Conservation (phyloP, 2,113 vertebrate species). For the Pagrus major region DNA sequence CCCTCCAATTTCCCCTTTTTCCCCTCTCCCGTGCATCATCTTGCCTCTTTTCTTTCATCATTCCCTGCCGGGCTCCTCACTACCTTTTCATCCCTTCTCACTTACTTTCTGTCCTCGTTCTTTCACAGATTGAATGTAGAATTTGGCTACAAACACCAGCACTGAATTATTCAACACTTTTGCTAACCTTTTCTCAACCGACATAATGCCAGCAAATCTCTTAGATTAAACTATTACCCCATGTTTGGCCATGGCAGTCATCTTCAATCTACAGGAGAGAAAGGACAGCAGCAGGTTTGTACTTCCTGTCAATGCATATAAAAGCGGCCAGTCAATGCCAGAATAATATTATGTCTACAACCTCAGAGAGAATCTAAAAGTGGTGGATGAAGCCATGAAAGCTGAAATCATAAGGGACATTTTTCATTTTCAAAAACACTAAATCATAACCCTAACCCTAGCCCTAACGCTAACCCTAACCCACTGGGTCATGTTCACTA, state of each 20-base stretch:
- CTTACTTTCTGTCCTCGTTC: slow-evolving; percentile 20
- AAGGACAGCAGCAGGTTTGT: background rate
- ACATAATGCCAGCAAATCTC: slow-evolving; percentile 14
- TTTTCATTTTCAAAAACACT: background rate
- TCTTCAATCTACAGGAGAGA: background rate
- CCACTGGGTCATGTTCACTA: background rate
- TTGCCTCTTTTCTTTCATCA: slow-evolving; percentile 40
- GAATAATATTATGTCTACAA: background rate
- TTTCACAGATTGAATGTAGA: slow-evolving; percentile 25
- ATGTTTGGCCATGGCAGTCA: background rate
- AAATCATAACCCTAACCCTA: too few relatives aligned
- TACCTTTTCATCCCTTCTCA: slow-evolving; percentile 33
- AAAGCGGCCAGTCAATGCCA: background rate
- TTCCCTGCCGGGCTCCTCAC: slow-evolving; percentile 22
- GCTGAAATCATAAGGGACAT: background rate
- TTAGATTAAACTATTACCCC: slow-evolving; percentile 9
- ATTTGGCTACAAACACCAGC: slow-evolving; percentile 33
- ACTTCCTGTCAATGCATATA: background rate
- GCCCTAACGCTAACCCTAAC: too few relatives aligned
- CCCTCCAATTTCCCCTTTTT: background rate
- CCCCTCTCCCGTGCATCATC: slow-evolving; percentile 24
- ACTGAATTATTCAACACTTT: slow-evolving; percentile 44
- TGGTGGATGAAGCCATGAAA: background rate
- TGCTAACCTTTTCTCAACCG: background rate
- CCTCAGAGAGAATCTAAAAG: background rate